phyloP scores from a whole-genome alignment of 2,797 vertebrate genomes.

The Pogonophryne albipinna region DNA sequence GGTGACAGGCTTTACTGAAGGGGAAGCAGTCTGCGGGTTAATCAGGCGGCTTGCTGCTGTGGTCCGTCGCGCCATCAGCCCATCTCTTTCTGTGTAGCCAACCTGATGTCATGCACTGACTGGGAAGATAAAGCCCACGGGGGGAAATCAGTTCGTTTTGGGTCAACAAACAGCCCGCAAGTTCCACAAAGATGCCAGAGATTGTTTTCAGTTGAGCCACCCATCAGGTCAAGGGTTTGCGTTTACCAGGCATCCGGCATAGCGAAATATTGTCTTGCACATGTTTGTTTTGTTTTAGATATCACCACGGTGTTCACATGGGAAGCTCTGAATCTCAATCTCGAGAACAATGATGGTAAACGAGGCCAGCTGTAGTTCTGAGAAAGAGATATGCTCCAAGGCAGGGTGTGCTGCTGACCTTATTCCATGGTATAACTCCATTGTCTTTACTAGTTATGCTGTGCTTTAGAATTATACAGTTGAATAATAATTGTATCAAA shows the following conservation, averaged over 20 bases:
- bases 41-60: slow-evolving; percentile 70
- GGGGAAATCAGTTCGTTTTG: slow-evolving; percentile 84
- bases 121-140: slow-evolving; percentile 78
- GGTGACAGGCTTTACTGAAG: slow-evolving; percentile 80
- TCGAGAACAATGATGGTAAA: slow-evolving; percentile 78
- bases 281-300: slow-evolving; percentile 84
- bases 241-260: slow-evolving; percentile 80
- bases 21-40: slow-evolving; percentile 79
- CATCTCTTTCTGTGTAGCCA: slow-evolving; percentile 67
- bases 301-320: slow-evolving; percentile 74
- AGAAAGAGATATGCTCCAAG: slow-evolving; percentile 63
- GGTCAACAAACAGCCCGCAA: slow-evolving; percentile 84
- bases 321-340: slow-evolving; percentile 70
- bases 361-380: slow-evolving; percentile 66
- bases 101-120: slow-evolving; percentile 83
- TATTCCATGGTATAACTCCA: slow-evolving; percentile 28
- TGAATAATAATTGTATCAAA: slow-evolving; percentile 30
- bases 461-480: slow-evolving; percentile 30
- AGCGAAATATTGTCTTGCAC: slow-evolving; percentile 78
- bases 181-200: slow-evolving; percentile 81
- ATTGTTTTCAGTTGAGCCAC: slow-evolving; percentile 78
- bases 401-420: slow-evolving; percentile 47
- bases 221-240: slow-evolving; percentile 72
- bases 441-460: slow-evolving; percentile 15
- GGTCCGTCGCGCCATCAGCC: slow-evolving; percentile 68